A percentile compares a stretch with the other conserved stretches of the same genome.
phyloP scores from a whole-genome alignment of 2,888 invertebrate species.

The Andrena fulva region DNA sequence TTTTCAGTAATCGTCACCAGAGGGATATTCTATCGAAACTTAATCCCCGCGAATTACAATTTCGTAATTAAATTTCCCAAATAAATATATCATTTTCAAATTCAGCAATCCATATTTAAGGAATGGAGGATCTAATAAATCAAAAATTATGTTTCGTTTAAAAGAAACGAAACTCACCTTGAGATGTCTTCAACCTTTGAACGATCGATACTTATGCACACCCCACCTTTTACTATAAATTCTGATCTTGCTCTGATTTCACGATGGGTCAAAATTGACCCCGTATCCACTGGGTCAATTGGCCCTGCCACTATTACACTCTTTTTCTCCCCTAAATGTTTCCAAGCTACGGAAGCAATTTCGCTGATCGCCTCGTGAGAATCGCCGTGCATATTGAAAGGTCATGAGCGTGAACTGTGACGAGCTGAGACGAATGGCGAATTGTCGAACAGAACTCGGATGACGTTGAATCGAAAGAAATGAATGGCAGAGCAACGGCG shows the following conservation, averaged over 20 bases:
- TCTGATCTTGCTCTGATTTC: no score
- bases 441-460: not conserved
- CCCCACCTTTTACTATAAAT: not conserved
- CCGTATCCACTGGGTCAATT: no score
- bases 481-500: constrained; percentile 4
- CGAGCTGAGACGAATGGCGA: not conserved
- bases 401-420: not conserved
- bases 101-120: no score
- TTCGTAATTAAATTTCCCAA: not conserved
- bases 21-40: not conserved
- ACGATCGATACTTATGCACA: not conserved
- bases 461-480: constrained; percentile 16
- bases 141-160: no score
- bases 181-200: not conserved
- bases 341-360: no score
- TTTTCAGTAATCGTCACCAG: not conserved
- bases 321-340: no score
- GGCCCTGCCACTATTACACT: no score
- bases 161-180: no score
- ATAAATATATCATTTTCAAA: no score
- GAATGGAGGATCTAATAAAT: no score
- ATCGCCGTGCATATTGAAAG: not conserved
- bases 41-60: not conserved
- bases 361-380: not conserved
- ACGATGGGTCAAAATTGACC: no score